These are phyloP conservation scores for Epinotia ramella DNA, from an alignment of 2,888 invertebrate species.

Conservation along the genomic window DNA sequence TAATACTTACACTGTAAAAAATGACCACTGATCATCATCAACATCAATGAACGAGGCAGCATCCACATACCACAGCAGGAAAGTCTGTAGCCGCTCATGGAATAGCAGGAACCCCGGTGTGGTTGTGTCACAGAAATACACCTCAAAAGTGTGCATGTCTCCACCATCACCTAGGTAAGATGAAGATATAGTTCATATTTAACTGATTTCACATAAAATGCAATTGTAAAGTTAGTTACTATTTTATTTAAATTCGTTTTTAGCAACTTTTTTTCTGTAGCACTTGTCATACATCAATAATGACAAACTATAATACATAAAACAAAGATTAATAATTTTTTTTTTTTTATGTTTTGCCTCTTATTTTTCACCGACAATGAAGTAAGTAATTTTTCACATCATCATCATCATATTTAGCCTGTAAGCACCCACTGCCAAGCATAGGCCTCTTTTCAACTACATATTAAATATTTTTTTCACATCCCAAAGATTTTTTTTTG, in stretches of 20 bases:
- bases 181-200: background rate
- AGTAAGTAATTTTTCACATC: too few species aligned
- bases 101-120: slow-evolving; percentile 91
- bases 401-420: too few species aligned
- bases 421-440: too few species aligned
- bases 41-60: slow-evolving; percentile 97
- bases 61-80: slow-evolving; percentile 98
- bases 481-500: too few species aligned
- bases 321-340: too few species aligned
- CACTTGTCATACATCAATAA: too few species aligned
- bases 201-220: background rate
- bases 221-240: background rate
- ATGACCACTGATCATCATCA: slow-evolving; percentile 96
- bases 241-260: background rate
- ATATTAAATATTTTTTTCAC: too few species aligned
- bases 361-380: too few species aligned
- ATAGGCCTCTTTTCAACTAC: too few species aligned
- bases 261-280: background rate
- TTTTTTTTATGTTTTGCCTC: too few species aligned
- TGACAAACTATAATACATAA: too few species aligned
- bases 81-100: slow-evolving; percentile 94
- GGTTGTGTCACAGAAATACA: slow-evolving; percentile 91
- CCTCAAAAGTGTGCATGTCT: slow-evolving; percentile 88
- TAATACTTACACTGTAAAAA: slow-evolving; percentile 90
- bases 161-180: slow-evolving; percentile 63